Evolutionary conservation across 2,797 vertebrate species (phyloP), one percentile per base, ranked within the genome.

Genomic region (Cyprinella venusta): DNA sequence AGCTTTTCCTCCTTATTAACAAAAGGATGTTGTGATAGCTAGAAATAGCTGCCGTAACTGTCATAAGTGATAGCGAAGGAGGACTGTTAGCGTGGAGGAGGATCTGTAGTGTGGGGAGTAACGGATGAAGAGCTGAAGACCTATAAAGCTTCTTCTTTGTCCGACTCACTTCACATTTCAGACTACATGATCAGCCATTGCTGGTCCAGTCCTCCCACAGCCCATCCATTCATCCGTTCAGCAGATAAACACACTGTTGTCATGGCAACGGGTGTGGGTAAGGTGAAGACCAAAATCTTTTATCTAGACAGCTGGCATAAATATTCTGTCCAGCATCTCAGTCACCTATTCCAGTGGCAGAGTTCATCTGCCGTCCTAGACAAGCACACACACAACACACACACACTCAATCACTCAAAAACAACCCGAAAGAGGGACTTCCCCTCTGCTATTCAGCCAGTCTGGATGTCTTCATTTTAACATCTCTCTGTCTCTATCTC

Each of bases 301-400:
- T 91, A 86, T 93, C 93, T 93, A 91, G 90, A 91, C 89, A 92
- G 93, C 92, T 92, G 91, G 89, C 93, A 94, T 95, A 94, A 95
- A 95, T 95, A 92, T 92, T 94, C 94, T 96, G 95, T 93, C 94
- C 93, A 90, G 86, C 89, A 81, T 93, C 94, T 90, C 91, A 87
- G 33, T 77, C 80, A 76, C 79, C 75, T 64, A 26, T 38, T 42
- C 15, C 59, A 79, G 50, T 63, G 56, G 63, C 54, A 72, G 3
- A 64, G 48, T 64, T 79, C 61, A 56, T 36, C 45, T 26, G 19
- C 56, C 24, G 45, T 72, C 59, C 36, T 5, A 24, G 9, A 79
- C 61, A 79, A 21, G 24, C 45, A 63, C 64, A 38, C 45, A 61
- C 33, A 36, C 45, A 63, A 61, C 33, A 36, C 45, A 63, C 64